Conservation (phyloP, 2,888 invertebrate genomes). For the Podabrus alpinus region DNA sequence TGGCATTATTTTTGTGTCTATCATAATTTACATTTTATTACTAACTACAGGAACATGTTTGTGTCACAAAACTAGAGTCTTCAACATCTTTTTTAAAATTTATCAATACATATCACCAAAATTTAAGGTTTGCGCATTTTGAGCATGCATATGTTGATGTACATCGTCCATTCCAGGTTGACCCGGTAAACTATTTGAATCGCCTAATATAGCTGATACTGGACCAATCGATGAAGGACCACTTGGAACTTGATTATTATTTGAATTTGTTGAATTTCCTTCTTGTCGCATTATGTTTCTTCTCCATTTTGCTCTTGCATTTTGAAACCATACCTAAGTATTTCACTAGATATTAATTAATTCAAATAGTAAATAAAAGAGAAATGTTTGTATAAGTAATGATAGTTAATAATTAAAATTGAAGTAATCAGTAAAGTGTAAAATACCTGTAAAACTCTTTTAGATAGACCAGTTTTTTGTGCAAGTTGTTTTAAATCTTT, state of each 20-base stretch:
- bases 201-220: conserved; percentile 55
- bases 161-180: conserved; percentile 59
- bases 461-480: conserved; percentile 97
- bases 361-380: neutral
- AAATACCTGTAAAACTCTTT: conserved; percentile 93
- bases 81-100: neutral
- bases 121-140: conserved; percentile 51
- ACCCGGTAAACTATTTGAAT: conserved; percentile 58
- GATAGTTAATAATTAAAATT: neutral
- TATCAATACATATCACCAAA: conserved; percentile 55
- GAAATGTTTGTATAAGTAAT: neutral
- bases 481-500: conserved; percentile 98
- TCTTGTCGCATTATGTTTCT: conserved; percentile 90
- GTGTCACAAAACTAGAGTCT: conserved; percentile 10
- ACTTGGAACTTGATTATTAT: conserved; percentile 44
- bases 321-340: conserved; percentile 97
- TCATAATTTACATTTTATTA: conserved; percentile 22
- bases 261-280: conserved; percentile 52
- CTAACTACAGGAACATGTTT: conserved; percentile 31
- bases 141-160: conserved; percentile 61
- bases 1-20: conserved; percentile 1
- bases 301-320: conserved; percentile 97
- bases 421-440: conserved; percentile 34
- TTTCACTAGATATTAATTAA: conserved; percentile 6
- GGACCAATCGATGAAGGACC: conserved; percentile 47